phyloP scores from a whole-genome alignment of 2,888 invertebrate genomes.

The Mythimna lalbum region DNA sequence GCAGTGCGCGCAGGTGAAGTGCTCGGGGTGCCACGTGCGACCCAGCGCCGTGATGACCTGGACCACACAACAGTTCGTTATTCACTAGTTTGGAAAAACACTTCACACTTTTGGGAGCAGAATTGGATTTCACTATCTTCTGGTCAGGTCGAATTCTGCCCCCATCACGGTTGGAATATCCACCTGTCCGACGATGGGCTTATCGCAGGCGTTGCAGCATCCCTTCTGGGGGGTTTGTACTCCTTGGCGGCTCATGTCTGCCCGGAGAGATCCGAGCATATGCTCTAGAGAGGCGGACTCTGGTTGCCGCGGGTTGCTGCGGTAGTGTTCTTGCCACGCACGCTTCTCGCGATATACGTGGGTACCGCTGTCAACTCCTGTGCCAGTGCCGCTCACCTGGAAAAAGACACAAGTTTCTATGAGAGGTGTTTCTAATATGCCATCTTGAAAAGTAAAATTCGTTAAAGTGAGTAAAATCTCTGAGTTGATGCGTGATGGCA shows the following conservation, averaged over 20 bases:
- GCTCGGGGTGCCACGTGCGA: slow-evolving; percentile 99
- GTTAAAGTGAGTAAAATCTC: background rate
- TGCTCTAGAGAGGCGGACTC: slow-evolving; percentile 91
- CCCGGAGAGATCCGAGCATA: slow-evolving; percentile 98
- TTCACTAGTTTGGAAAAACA: slow-evolving; percentile 61
- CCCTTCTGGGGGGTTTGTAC: slow-evolving; percentile 99
- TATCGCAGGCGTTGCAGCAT: slow-evolving; percentile 99
- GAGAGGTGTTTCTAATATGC: slow-evolving; percentile 38
- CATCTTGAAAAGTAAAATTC: slow-evolving; percentile 18
- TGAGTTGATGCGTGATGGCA: slow-evolving; percentile 27
- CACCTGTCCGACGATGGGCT: slow-evolving; percentile 99
- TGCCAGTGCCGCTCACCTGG: slow-evolving; percentile 85
- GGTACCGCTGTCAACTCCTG: slow-evolving; percentile 86
- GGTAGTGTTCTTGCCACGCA: slow-evolving; percentile 89
- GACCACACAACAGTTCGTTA: slow-evolving; percentile 69
- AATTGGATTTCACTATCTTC: slow-evolving; percentile 49
- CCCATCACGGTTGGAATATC: slow-evolving; percentile 53
- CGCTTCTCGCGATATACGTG: slow-evolving; percentile 92
- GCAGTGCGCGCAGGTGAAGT: slow-evolving; percentile 99
- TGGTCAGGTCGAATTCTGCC: slow-evolving; percentile 43
- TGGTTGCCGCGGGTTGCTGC: slow-evolving; percentile 91
- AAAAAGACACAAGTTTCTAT: slow-evolving; percentile 40
- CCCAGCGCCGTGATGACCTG: slow-evolving; percentile 98
- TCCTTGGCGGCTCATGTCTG: slow-evolving; percentile 99
- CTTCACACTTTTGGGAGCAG: slow-evolving; percentile 48